phyloP scores from a whole-genome alignment of 2,113 vertebrate species.

The Orycteropus afer region DNA sequence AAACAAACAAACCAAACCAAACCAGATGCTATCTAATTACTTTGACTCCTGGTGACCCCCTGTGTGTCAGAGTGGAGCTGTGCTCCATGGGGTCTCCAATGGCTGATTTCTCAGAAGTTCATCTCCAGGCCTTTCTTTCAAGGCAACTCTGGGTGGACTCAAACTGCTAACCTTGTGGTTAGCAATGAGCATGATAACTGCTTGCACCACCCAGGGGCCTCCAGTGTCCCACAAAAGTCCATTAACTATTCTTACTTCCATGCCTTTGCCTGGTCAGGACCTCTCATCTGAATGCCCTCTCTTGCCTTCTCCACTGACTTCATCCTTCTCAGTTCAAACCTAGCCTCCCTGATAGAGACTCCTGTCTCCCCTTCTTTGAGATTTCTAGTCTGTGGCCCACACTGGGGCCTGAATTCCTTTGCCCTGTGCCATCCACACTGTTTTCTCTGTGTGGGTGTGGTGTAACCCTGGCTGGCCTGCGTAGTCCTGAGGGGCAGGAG shows the following conservation, averaged over 20 bases:
- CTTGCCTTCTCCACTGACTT: neutral
- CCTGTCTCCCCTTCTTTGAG: neutral
- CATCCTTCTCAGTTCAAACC: neutral
- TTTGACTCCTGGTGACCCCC: neutral
- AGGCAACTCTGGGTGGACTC: neutral
- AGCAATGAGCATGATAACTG: neutral
- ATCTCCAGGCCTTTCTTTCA: no score
- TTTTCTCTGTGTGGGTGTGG: neutral
- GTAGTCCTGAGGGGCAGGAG: neutral
- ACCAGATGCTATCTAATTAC: neutral
- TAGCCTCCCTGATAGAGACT: no score
- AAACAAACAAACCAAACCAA: neutral
- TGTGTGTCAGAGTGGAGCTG: neutral
- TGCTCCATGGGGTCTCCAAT: neutral
- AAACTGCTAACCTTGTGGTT: neutral
- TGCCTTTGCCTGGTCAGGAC: neutral
- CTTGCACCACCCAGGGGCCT: neutral
- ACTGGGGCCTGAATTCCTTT: neutral
- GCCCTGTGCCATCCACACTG: neutral
- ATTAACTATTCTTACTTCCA: neutral
- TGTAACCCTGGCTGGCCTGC: neutral
- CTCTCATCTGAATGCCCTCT: neutral
- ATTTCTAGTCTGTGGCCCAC: neutral
- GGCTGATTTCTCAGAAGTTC: neutral
- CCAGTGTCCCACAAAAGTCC: neutral